Evolutionary conservation across 2,888 invertebrate genomes (phyloP).

Genomic region (Lordiphosa andalusiaca): DNA sequence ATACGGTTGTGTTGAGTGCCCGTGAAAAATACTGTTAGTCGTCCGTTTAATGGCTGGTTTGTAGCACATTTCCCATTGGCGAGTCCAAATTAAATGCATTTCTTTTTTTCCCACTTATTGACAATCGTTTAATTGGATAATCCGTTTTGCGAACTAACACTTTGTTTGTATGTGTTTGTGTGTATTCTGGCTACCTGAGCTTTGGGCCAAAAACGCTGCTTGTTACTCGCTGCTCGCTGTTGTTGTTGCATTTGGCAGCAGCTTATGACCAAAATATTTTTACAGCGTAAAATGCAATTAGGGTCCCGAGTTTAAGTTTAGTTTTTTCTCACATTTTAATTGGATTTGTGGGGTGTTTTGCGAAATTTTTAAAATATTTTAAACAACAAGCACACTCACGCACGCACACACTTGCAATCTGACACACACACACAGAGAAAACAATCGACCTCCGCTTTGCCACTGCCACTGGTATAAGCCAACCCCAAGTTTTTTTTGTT

Average conservation of each 20-base stretch:
- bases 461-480: slow-evolving; percentile 70
- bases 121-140: slow-evolving; percentile 59
- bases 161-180: slow-evolving; percentile 21
- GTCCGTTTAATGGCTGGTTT: slow-evolving; percentile 19
- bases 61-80: slow-evolving; percentile 32
- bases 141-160: slow-evolving; percentile 41
- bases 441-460: slow-evolving; percentile 71
- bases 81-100: slow-evolving; percentile 56
- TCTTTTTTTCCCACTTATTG: slow-evolving; percentile 29
- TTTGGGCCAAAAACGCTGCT: slow-evolving; percentile 36
- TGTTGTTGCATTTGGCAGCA: slow-evolving; percentile 28
- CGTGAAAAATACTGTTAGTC: slow-evolving; percentile 71
- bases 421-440: slow-evolving; percentile 43
- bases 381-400: slow-evolving; percentile 32
- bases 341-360: slow-evolving; percentile 68
- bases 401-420: slow-evolving; percentile 12
- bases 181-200: slow-evolving; percentile 40
- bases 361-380: slow-evolving; percentile 56
- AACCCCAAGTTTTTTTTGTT: slow-evolving; percentile 64
- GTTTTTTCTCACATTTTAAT: slow-evolving; percentile 61
- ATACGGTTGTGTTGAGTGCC: slow-evolving; percentile 37
- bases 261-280: slow-evolving; percentile 45
- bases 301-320: slow-evolving; percentile 11
- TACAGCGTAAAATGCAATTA: slow-evolving; percentile 59
- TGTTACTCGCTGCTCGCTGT: slow-evolving; percentile 45